phyloP scores from a whole-genome alignment of 2,113 vertebrate genomes.

The Litocranius walleri region DNA sequence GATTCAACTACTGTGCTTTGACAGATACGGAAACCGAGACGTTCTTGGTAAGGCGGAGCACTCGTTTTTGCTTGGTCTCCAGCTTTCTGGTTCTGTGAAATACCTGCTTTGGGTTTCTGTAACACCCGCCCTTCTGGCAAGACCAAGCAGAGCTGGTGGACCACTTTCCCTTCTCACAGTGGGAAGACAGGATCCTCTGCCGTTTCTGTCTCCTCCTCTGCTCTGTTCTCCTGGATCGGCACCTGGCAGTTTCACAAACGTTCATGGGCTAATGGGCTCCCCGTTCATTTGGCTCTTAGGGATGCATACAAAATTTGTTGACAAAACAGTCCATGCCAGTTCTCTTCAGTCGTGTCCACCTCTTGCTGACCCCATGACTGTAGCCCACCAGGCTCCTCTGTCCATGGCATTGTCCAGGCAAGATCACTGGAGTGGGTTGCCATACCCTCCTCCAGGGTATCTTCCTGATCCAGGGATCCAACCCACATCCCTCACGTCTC shows the following conservation, averaged over 20 bases:
- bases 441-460: background rate
- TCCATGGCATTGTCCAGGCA: background rate
- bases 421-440: background rate
- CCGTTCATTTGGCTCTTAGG: background rate
- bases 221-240: background rate
- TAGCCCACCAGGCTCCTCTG: background rate
- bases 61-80: background rate
- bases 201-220: background rate
- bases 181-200: background rate
- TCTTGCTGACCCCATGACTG: background rate
- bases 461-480: background rate
- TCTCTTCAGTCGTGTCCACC: background rate
- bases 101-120: background rate
- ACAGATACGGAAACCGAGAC: slow-evolving; percentile 27
- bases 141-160: rapidly evolving
- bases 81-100: background rate
- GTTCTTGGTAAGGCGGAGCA: slow-evolving; percentile 35
- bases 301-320: background rate
- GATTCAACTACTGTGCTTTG: background rate
- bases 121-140: rapidly evolving
- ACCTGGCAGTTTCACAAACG: background rate
- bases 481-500: background rate
- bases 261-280: background rate
- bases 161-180: rapidly evolving
- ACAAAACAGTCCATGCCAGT: background rate